phyloP scores from a whole-genome alignment of 1,140 invertebrate genomes.

The Lordiphosa mommai region DNA sequence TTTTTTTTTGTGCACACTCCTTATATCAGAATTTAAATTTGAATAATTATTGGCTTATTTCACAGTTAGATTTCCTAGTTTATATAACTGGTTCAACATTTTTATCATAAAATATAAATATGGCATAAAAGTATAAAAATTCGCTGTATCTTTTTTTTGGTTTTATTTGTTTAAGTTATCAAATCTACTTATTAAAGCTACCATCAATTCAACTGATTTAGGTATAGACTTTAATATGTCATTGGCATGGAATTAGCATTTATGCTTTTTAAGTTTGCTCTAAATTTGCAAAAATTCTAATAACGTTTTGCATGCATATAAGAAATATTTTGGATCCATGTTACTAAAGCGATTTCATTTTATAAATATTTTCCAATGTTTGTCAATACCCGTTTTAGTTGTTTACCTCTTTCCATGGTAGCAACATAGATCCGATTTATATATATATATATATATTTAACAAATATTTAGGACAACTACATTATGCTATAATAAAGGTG shows the following conservation, averaged over 20 bases:
- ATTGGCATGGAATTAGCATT: too few species aligned
- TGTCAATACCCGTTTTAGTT: too few species aligned
- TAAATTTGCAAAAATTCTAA: background rate
- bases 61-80: conserved; percentile 14
- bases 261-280: background rate
- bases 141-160: conserved; percentile 18
- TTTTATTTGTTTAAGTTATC: conserved; percentile 13
- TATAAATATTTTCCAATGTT: too few species aligned
- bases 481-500: conserved; percentile 34
- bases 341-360: too few species aligned
- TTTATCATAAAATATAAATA: conserved; percentile 34
- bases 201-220: conserved; percentile 14
- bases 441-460: conserved; percentile 9
- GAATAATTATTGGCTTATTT: conserved; percentile 10
- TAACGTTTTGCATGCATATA: too few species aligned
- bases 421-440: too few species aligned
- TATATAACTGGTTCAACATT: background rate
- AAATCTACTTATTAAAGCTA: conserved; percentile 33
- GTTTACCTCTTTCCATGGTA: too few species aligned
- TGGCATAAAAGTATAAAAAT: conserved; percentile 35
- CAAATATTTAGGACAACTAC: conserved; percentile 26
- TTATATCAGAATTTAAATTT: too few species aligned
- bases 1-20: too few species aligned
- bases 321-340: too few species aligned
- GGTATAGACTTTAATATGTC: background rate